Conservation (phyloP, 1,140 invertebrate genomes). For the fruit fly (Drosophila melanogaster) region DNA sequence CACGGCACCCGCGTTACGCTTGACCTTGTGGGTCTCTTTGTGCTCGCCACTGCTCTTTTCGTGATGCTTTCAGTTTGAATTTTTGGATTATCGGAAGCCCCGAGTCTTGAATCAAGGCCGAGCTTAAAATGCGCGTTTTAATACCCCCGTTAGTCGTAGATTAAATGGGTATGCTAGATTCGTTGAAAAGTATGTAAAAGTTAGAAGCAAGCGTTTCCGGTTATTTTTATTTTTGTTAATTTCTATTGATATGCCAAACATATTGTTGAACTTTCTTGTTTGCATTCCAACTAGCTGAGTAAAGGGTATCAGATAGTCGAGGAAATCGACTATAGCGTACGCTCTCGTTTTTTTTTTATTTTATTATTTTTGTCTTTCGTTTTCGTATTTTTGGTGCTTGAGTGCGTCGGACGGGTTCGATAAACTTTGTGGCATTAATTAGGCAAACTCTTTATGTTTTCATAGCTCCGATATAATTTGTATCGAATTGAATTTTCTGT, state of each 20-base stretch:
- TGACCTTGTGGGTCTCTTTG: conserved; percentile 39
- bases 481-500: too few relatives aligned
- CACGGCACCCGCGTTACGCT: conserved; percentile 41
- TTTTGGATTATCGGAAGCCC: conserved; percentile 64
- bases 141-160: too few relatives aligned
- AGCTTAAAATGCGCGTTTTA: conserved; percentile 33
- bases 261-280: too few relatives aligned
- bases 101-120: conserved; percentile 65
- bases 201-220: too few relatives aligned
- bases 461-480: conserved; percentile 29
- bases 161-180: too few relatives aligned
- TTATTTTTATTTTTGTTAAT: too few relatives aligned
- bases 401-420: conserved; percentile 35
- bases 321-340: too few relatives aligned
- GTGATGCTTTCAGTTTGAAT: conserved; percentile 55
- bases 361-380: conserved; percentile 25
- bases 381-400: conserved; percentile 26
- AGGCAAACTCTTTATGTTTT: conserved; percentile 29
- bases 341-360: too few relatives aligned
- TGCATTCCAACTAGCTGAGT: too few relatives aligned
- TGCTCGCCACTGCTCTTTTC: conserved; percentile 33
- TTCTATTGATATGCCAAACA: too few relatives aligned
- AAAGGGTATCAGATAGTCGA: too few relatives aligned
- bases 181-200: too few relatives aligned
- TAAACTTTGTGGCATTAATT: conserved; percentile 37